Base-by-base conservation (phyloP, 2,113 vertebrate species). In the Podarcis raffonei region DNA sequence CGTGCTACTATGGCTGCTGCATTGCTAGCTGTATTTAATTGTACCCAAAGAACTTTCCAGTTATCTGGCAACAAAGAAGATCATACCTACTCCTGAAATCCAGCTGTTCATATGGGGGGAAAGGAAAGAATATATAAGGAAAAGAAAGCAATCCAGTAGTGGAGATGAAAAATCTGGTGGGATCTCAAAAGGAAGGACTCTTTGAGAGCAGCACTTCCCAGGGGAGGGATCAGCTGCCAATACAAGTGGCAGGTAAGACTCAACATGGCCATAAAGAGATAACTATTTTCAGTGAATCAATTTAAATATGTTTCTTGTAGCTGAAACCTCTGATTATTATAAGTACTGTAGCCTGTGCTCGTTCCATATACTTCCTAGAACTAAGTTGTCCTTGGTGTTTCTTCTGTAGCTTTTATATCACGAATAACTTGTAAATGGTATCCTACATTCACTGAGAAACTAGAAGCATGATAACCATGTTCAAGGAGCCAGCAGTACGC, bases 211-310 rank as follows among this genome's bases (percentile, higher is more conserved):
- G 93, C 93, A 91, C 94, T 93, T 90, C 94, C 94, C 92, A 93
- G 95, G 95, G 94, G 90, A 95, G 95, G 94, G 94, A 95, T 95
- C 95, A 93, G 86, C 95, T 96, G 94, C 95, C 95, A 96, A 90
- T 94, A 92, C 94, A 91, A 95, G 95, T 94, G 94, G 93, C 95
- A 96, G 95, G 95, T 96, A 96, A 96, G 95, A 91, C 91, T 85
- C 88, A 68, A 95, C 89, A 87, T 90, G 93, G 93, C 93, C 94
- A 85, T 95, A 92, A 71, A 93, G 62, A 94, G 81, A 90, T 93
- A 87, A 92, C 91, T 95, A 82, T 94, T 92, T 92, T 87, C 89
- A 92, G 81, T 89, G 90, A 95, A 77, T 92, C 80, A 89, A 95
- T 93, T 85, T 87, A 90, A 93, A 82, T 94, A 84, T 83, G 83